Evolutionary conservation across 2,888 invertebrate species (phyloP).

Genomic region (Caenorhabditis sinica): DNA sequence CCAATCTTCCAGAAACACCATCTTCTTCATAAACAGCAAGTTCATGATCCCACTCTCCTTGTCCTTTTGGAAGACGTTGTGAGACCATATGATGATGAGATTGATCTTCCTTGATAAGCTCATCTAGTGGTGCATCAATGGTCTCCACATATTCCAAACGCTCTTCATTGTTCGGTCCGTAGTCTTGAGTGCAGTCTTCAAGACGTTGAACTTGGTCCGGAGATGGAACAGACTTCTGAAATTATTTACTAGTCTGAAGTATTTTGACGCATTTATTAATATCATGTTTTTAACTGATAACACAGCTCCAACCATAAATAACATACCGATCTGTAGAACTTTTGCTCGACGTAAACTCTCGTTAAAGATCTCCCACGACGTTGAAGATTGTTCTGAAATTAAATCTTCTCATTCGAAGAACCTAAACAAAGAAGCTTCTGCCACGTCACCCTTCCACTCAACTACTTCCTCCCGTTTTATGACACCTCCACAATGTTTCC

Average conservation of each 20-base stretch:
- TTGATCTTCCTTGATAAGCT: constrained; percentile 65
- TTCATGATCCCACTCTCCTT: constrained; percentile 59
- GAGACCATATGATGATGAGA: constrained; percentile 41
- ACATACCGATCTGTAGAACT: constrained; percentile 61
- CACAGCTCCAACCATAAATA: neutral
- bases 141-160: constrained; percentile 69
- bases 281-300: neutral
- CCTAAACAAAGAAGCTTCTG: neutral
- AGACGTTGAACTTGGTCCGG: constrained; percentile 56
- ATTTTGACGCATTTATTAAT: too few relatives aligned
- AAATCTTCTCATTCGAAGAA: neutral
- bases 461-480: constrained; percentile 18
- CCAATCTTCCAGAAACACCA: constrained; percentile 42
- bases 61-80: constrained; percentile 45
- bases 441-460: constrained; percentile 27
- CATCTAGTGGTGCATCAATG: constrained; percentile 54
- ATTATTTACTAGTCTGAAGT: neutral
- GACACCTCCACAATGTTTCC: constrained; percentile 13
- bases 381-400: constrained; percentile 38
- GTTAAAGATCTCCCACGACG: constrained; percentile 68
- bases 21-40: constrained; percentile 55
- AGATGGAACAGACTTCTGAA: constrained; percentile 53
- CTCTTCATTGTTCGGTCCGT: constrained; percentile 53
- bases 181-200: constrained; percentile 53
- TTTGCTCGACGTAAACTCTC: constrained; percentile 69